These are phyloP conservation scores for Leptodactylus fuscus DNA, from an alignment of 2,113 vertebrate genomes.

Conservation along the genomic window DNA sequence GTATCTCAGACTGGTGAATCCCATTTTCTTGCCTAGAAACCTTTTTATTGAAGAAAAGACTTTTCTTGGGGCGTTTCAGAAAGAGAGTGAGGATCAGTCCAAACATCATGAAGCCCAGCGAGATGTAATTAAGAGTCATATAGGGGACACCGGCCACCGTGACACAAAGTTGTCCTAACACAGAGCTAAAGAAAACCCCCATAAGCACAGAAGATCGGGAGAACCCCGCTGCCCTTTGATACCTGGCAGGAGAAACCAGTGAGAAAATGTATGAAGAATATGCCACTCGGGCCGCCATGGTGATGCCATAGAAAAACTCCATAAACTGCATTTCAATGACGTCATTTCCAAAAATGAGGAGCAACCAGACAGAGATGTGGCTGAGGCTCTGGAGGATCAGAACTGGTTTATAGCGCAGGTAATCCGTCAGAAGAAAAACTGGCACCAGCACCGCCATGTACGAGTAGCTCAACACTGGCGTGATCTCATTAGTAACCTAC, in stretches of 20 bases:
- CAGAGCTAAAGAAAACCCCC: conserved; percentile 91
- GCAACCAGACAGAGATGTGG: conserved; percentile 86
- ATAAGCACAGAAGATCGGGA: conserved; percentile 86
- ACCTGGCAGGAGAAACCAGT: conserved; percentile 78
- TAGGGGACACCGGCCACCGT: conserved; percentile 69
- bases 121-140: conserved; percentile 76
- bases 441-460: conserved; percentile 92
- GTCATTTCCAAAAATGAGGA: conserved; percentile 78
- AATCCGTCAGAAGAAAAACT: conserved; percentile 90
- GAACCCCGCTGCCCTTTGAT: conserved; percentile 91
- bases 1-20: conserved; percentile 63
- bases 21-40: accelerated
- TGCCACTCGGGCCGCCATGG: conserved; percentile 92
- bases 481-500: conserved; percentile 93
- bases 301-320: conserved; percentile 93
- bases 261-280: conserved; percentile 98
- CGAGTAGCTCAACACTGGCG: conserved; percentile 87
- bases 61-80: conserved; percentile 85
- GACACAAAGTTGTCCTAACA: conserved; percentile 87
- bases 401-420: conserved; percentile 91
- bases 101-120: conserved; percentile 84
- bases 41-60: conserved; percentile 87
- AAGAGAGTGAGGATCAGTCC: conserved; percentile 81
- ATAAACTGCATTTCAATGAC: conserved; percentile 90
- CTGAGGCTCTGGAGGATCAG: conserved; percentile 90